Conservation (phyloP, 1,140 invertebrate species). For the Aphaenogaster ashmeadi region DNA sequence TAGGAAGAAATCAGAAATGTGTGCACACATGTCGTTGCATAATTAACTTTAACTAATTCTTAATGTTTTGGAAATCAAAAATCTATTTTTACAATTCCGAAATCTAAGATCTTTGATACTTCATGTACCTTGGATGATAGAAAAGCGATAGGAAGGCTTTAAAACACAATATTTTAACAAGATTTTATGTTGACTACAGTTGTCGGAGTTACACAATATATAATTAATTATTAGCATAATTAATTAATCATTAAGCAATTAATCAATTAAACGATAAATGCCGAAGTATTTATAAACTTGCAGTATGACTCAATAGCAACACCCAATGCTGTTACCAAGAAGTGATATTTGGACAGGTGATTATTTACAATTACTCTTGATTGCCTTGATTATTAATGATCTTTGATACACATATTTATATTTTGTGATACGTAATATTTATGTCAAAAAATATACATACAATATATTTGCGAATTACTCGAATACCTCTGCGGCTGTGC, state of each 20-base stretch:
- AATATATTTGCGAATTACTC: neutral
- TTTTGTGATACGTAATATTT: neutral
- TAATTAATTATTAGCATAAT: neutral
- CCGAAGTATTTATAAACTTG: neutral
- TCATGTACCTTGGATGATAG: neutral
- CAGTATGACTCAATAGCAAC: neutral
- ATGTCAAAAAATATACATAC: neutral
- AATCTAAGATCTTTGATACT: neutral
- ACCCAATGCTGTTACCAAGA: neutral
- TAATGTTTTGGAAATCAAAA: neutral
- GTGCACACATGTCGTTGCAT: neutral
- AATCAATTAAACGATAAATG: neutral
- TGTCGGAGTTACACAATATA: neutral
- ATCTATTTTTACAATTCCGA: neutral
- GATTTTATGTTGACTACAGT: neutral
- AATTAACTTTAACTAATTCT: neutral
- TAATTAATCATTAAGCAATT: neutral
- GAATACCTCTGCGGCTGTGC: slow-evolving; percentile 38
- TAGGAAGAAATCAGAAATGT: neutral
- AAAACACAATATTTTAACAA: neutral
- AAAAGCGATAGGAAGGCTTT: no score
- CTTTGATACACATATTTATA: neutral
- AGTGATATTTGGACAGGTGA: neutral
- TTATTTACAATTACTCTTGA: neutral
- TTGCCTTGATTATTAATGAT: neutral